Base-by-base conservation (phyloP, 2,797 vertebrate genomes). In the Heterohyrax brucei region DNA sequence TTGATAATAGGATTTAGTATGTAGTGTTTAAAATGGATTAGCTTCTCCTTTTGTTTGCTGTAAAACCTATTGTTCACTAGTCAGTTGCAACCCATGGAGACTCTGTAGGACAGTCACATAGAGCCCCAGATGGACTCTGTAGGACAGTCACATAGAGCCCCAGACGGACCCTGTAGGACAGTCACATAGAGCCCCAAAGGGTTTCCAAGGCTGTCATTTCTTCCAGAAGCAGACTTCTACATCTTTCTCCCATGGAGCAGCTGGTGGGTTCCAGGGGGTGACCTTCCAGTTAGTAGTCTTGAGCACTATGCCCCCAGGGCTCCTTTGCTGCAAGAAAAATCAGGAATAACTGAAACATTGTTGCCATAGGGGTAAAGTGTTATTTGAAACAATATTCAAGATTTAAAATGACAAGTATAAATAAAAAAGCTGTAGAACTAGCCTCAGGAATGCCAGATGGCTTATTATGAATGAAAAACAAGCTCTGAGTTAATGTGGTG, bases 311-410 rank as follows among this genome's bases (percentile, higher is more conserved):
- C 53, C 13, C 19, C 18, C 59, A 21, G 59, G 4, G 19, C 21
- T 61, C 59, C 59, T 61, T 61, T 90, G 10, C 28, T 90, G 5
- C 61, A 85, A 61, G 22, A 5, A n/a, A 88, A 95, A 30, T 18
- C 44, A 44, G 46, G 30, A 76, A 75, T 53, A 81, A 80, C 16
- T 72, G 26, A 72, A 80, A 77, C 50, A 33, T 10, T n/a, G 33
- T 21, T 72, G 1, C 48, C 0, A 14, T 10, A 64, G 62, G 33
- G 5, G 75, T 13, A 44, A 8, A 80, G 59, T 28, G 10, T 50
- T 48, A 66, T 82, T 90, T 83, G 72, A 87, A 78, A 85, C 73
- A 77, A 26, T 80, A 79, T 59, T 81, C 14, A 48, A 92, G 39
- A 76, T 87, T 48, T 19, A 66, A 87, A 92, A 91, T 61, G 39